Evolutionary conservation across 2,113 vertebrate genomes (phyloP).

Genomic region (Alouatta palliata): DNA sequence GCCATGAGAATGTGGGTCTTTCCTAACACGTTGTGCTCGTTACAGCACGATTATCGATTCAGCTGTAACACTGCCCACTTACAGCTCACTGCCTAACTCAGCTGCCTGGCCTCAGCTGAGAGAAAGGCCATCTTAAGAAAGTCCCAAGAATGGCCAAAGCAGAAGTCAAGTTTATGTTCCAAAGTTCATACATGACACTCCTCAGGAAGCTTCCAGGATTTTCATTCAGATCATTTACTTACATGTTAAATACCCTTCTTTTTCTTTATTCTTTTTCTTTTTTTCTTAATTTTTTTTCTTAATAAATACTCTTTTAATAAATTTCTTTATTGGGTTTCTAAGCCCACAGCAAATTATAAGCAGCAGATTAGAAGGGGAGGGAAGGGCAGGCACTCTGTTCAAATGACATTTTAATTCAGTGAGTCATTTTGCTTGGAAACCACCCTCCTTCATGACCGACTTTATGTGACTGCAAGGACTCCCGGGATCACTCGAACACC

Average conservation of each 20-base stretch:
- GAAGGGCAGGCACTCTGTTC: not conserved
- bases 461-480: not conserved
- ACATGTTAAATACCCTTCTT: not conserved
- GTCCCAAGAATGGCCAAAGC: not conserved
- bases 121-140: not conserved
- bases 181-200: not conserved
- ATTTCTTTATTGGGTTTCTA: slow-evolving; percentile 10
- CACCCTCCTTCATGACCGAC: slow-evolving; percentile 32
- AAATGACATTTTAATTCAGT: slow-evolving; percentile 16
- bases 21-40: not conserved
- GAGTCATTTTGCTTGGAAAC: slow-evolving; percentile 50
- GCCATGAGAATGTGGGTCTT: not conserved
- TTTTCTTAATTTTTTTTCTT: no score
- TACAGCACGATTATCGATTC: not conserved
- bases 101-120: not conserved
- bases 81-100: not conserved
- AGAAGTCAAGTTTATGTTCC: not conserved
- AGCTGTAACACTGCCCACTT: not conserved
- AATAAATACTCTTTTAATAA: slow-evolving; percentile 2
- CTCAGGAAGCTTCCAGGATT: not conserved
- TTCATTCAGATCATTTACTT: not conserved
- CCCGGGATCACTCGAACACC: not conserved
- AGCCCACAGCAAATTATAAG: not conserved
- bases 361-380: not conserved
- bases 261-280: no score